These are phyloP conservation scores for Nematostella vectensis DNA, from an alignment of 92 coral and sea anemone genomes.

Conservation along the genomic window DNA sequence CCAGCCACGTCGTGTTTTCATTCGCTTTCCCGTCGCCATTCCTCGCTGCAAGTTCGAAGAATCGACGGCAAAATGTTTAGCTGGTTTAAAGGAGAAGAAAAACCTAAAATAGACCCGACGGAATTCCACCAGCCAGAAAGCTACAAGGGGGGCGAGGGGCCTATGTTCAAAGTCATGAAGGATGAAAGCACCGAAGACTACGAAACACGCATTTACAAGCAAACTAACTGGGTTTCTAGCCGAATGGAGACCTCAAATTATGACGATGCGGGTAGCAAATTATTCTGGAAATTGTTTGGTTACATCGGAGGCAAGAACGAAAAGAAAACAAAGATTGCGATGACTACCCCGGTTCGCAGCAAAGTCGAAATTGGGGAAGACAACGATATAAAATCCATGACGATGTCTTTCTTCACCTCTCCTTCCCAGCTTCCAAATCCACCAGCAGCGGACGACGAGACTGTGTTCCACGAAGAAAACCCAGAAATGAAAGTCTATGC, in stretches of 20 bases:
- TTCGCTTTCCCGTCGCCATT: too few relatives aligned
- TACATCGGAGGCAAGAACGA: conserved; percentile 62
- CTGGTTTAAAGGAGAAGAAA: conserved; percentile 53
- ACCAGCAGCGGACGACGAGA: conserved; percentile 37
- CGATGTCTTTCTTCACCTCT: conserved; percentile 37
- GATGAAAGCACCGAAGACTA: conserved; percentile 35
- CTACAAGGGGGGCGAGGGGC: conserved; percentile 51
- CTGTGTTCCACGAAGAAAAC: conserved; percentile 33
- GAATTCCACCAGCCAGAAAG: conserved; percentile 53
- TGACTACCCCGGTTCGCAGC: conserved; percentile 41
- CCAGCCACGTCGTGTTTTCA: too few relatives aligned
- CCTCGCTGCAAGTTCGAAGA: too few relatives aligned
- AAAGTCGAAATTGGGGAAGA: conserved; percentile 27
- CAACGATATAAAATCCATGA: conserved; percentile 11
- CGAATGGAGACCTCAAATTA: conserved; percentile 30
- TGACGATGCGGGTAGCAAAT: conserved; percentile 28
- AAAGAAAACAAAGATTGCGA: conserved; percentile 32
- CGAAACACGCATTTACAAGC: conserved; percentile 39
- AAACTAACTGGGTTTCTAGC: conserved; percentile 34
- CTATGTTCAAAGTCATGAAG: conserved; percentile 33
- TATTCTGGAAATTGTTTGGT: conserved; percentile 50
- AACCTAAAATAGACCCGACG: conserved; percentile 40
- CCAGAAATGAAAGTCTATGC: conserved; percentile 35
- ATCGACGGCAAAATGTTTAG: conserved; percentile 37
- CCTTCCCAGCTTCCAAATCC: conserved; percentile 21